Evolutionary conservation across 2,797 vertebrate genomes (phyloP), one percentile per base, ranked within the genome.

Genomic region (Epinephelus coioides): DNA sequence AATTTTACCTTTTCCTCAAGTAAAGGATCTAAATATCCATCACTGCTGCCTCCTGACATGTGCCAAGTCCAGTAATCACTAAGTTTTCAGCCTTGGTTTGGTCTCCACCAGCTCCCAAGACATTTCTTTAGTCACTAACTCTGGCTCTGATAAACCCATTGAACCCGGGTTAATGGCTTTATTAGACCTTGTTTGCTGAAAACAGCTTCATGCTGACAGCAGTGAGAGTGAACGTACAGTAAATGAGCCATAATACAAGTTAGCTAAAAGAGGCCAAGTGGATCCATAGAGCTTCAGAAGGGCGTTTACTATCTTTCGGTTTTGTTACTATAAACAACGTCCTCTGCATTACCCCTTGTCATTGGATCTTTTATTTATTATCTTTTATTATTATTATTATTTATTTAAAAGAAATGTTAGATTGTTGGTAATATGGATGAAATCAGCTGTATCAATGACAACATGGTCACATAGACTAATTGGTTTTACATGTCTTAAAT

Each of bases 191-290:
- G 63, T 75, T 75, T 50, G 30, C 59, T 54, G 25, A 63, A 55
- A 73, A 55, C 40, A 72, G 30, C 34, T 59, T 27, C 8, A 5
- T 38, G 55, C n/a, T 73, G 49, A 63, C 19, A 73, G 25, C 9
- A 1, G 0, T n/a, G 12, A 18, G 53, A 65, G 14, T 49, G 10
- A 38, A 17, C 5, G 15, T 44, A 14, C 44, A 27, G 17, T 15
- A 63, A 81, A 85, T 44, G 66, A 85, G 66, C 0, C 23, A 6
- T 70, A 0, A 70, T 23, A 67, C 50, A 70, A 77, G 14, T 18
- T 17, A 70, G 38, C 56, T 19, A 14, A 80, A 65, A 61, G 60
- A 3, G 7, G 13, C 54, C 56, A 54, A 53, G 18, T 7, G 6
- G 30, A 34, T 27, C 30, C 5, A 34, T 34, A 34, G 30, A 34